These are phyloP conservation scores for Eclectus roratus DNA, from an alignment of 2,113 vertebrate species.

Conservation along the genomic window DNA sequence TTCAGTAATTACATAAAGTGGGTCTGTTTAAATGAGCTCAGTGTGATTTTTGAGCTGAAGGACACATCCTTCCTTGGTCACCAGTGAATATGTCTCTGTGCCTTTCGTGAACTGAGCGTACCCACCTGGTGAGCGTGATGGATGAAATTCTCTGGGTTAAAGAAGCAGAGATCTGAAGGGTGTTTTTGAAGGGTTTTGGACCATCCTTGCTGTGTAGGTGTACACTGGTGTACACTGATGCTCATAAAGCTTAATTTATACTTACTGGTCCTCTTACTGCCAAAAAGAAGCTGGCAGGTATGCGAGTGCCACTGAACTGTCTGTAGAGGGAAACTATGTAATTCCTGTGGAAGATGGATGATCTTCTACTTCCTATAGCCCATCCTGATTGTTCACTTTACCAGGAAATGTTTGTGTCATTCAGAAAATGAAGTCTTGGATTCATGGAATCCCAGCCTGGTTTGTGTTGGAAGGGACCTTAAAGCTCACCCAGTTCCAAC, in stretches of 20 bases:
- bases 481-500: background rate
- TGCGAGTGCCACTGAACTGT: background rate
- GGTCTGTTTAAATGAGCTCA: background rate
- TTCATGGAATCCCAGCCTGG: background rate
- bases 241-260: background rate
- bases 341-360: background rate
- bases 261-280: background rate
- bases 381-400: background rate
- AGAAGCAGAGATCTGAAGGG: background rate
- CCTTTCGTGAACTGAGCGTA: background rate
- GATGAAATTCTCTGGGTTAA: background rate
- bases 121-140: background rate
- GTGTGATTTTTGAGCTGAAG: background rate
- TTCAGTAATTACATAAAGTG: background rate
- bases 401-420: background rate
- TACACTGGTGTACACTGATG: background rate
- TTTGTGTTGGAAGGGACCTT: background rate
- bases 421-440: background rate
- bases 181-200: background rate
- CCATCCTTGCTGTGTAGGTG: background rate
- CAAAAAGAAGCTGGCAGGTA: background rate
- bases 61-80: background rate
- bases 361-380: background rate
- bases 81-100: background rate
- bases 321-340: background rate